A percentile compares a stretch with the other conserved stretches of the same genome.
phyloP scores from a whole-genome alignment of 2,888 invertebrate species.

The Drosophila villosipedis region DNA sequence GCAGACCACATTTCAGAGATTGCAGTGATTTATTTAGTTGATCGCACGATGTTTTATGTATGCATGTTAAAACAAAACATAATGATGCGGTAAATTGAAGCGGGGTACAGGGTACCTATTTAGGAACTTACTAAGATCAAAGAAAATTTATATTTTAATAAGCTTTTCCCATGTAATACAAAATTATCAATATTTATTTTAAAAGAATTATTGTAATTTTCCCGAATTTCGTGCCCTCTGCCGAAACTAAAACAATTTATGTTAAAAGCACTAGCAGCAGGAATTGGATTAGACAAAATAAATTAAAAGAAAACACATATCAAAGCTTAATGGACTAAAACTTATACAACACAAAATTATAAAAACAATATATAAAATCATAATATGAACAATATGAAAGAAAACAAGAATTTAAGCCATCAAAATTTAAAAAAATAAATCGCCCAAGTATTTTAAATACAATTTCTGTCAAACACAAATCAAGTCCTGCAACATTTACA shows the following conservation, averaged over 20 bases:
- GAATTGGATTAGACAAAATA: slow-evolving; percentile 71
- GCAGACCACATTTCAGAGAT: background rate
- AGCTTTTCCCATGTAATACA: background rate
- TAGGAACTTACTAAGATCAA: background rate
- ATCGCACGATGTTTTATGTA: background rate
- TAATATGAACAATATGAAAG: slow-evolving; percentile 30
- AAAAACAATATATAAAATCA: slow-evolving; percentile 28
- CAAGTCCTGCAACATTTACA: slow-evolving; percentile 45
- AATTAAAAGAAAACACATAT: slow-evolving; percentile 68
- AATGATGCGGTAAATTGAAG: background rate
- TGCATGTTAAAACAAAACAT: background rate
- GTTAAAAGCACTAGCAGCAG: slow-evolving; percentile 24
- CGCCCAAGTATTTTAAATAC: slow-evolving; percentile 74
- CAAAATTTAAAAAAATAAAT: slow-evolving; percentile 48
- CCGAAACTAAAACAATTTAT: background rate
- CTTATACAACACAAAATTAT: slow-evolving; percentile 33
- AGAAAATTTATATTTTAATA: slow-evolving; percentile 1
- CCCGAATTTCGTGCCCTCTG: background rate
- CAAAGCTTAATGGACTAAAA: slow-evolving; percentile 42
- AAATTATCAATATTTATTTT: background rate
- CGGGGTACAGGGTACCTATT: background rate
- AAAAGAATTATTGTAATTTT: background rate
- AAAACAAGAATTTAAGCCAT: slow-evolving; percentile 53
- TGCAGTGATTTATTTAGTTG: background rate
- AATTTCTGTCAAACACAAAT: slow-evolving; percentile 56